phyloP scores from a whole-genome alignment of 1,140 invertebrate species.

The Hestina assimilis region DNA sequence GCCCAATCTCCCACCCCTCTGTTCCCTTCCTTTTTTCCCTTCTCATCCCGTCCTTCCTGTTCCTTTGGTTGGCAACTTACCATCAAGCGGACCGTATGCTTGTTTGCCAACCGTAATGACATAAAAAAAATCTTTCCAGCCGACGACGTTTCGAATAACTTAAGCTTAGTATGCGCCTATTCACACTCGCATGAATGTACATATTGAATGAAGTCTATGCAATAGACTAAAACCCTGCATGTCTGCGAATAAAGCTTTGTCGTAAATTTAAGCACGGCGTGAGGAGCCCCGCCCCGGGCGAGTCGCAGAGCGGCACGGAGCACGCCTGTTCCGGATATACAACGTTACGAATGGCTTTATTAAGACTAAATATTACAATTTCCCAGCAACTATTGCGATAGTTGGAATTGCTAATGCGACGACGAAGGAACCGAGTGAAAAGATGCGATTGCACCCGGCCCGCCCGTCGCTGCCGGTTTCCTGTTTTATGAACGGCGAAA shows the following conservation, averaged over 20 bases:
- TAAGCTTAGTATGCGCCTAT: conserved; percentile 27
- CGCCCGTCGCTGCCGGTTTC: conserved; percentile 36
- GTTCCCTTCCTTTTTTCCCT: too few species aligned
- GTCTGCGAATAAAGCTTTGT: conserved; percentile 54
- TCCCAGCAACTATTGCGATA: conserved; percentile 62
- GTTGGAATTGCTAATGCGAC: conserved; percentile 69
- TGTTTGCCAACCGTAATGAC: too few species aligned
- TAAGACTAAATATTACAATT: conserved; percentile 75
- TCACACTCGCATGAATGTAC: conserved; percentile 29
- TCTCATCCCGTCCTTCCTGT: too few species aligned
- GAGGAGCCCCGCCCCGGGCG: conserved; percentile 43
- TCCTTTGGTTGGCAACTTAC: too few species aligned
- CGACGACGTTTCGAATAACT: conserved; percentile 40
- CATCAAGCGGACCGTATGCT: too few species aligned
- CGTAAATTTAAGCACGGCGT: conserved; percentile 46
- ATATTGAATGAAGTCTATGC: conserved; percentile 39
- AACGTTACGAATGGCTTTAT: conserved; percentile 71
- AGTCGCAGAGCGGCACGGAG: conserved; percentile 36
- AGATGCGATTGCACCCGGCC: conserved; percentile 58
- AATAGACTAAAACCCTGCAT: conserved; percentile 43
- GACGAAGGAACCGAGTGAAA: conserved; percentile 57
- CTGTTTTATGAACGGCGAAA: conserved; percentile 67
- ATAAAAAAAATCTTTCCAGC: too few species aligned
- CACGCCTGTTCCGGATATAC: conserved; percentile 65
- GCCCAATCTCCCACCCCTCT: too few species aligned